These are phyloP conservation scores for Brachyopa scutellaris DNA, from an alignment of 2,888 invertebrate genomes.

Conservation along the genomic window DNA sequence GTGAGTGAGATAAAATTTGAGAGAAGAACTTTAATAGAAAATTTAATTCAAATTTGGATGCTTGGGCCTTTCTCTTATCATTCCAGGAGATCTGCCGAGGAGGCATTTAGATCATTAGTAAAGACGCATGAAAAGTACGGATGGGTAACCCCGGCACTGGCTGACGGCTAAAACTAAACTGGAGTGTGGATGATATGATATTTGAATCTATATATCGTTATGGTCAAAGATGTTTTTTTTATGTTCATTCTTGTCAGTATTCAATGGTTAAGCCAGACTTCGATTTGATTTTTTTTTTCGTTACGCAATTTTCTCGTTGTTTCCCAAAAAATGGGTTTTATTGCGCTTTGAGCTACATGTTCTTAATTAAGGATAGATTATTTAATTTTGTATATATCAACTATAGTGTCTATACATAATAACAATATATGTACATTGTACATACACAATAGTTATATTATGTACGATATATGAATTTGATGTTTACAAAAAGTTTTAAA, in stretches of 20 bases:
- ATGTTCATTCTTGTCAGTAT: conserved; percentile 60
- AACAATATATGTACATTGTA: background rate
- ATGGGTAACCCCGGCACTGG: conserved; percentile 93
- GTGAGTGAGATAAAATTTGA: conserved; percentile 73
- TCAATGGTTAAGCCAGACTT: conserved; percentile 47
- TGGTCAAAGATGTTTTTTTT: conserved; percentile 44
- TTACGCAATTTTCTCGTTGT: conserved; percentile 16
- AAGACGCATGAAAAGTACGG: conserved; percentile 96
- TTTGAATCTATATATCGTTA: conserved; percentile 42
- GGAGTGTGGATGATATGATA: conserved; percentile 1
- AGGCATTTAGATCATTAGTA: conserved; percentile 92
- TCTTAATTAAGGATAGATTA: background rate
- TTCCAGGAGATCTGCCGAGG: conserved; percentile 89
- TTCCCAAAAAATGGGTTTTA: conserved; percentile 6
- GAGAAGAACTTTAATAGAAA: conserved; percentile 4
- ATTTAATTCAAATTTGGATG: conserved; percentile 29
- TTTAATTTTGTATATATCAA: conserved; percentile 13
- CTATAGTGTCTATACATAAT: background rate
- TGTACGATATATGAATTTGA: background rate
- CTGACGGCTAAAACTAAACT: conserved; percentile 87
- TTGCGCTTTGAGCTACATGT: conserved; percentile 21
- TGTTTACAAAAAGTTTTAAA: background rate
- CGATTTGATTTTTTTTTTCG: conserved; percentile 23
- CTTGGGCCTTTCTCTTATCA: conserved; percentile 22
- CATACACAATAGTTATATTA: background rate